phyloP scores from a whole-genome alignment of 2,888 invertebrate genomes.

The Sinopyrophorus schimmeli region DNA sequence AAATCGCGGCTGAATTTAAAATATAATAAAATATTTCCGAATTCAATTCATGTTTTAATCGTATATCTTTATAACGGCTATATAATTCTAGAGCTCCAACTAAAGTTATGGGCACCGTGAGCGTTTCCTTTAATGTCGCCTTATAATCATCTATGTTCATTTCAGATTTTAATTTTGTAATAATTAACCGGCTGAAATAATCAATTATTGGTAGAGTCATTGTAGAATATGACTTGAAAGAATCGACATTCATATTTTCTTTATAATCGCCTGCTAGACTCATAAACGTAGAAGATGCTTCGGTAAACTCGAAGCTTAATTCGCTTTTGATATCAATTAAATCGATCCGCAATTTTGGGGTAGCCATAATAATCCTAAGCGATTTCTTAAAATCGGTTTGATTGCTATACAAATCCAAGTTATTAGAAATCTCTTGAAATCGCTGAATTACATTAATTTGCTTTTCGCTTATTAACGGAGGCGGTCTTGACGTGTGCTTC shows the following conservation, averaged over 20 bases:
- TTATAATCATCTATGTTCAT: background rate
- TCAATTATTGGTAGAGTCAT: constrained; percentile 44
- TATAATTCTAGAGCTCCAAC: constrained; percentile 41
- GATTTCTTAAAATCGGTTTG: constrained; percentile 31
- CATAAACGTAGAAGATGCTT: too few species aligned
- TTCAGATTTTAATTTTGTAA: constrained; percentile 24
- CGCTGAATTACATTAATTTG: constrained; percentile 40
- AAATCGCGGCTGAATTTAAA: constrained; percentile 40
- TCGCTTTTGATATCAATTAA: constrained; percentile 40
- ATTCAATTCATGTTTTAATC: constrained; percentile 44
- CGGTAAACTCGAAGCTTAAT: constrained; percentile 35
- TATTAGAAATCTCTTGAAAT: constrained; percentile 35
- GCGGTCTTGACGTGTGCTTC: constrained; percentile 44
- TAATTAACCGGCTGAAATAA: constrained; percentile 38
- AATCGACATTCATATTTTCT: too few species aligned
- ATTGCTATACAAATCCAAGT: constrained; percentile 39
- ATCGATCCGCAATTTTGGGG: constrained; percentile 11
- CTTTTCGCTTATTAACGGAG: constrained; percentile 42
- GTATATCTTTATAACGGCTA: constrained; percentile 37
- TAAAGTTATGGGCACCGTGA: constrained; percentile 43
- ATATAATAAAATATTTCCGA: constrained; percentile 42
- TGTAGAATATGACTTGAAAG: too few species aligned
- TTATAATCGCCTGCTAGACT: too few species aligned
- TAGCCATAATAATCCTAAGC: constrained; percentile 30
- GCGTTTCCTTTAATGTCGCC: constrained; percentile 14